A percentile compares a stretch with the other conserved stretches of the same genome.
phyloP scores from a whole-genome alignment of 2,888 invertebrate genomes.

The Idaea biselata region DNA sequence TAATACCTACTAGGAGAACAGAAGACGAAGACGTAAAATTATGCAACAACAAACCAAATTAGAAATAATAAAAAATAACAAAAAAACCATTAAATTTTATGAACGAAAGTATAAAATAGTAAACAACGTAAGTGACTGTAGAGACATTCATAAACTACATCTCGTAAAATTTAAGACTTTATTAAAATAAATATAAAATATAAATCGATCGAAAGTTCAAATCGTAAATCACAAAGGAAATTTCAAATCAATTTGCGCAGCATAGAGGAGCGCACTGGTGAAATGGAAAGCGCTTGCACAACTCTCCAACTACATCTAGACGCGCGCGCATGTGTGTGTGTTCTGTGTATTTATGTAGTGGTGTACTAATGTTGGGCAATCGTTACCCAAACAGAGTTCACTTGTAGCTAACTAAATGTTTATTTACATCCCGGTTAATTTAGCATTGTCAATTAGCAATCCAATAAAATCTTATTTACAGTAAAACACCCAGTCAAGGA shows the following conservation, averaged over 20 bases:
- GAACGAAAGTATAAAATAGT: no score
- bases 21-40: no score
- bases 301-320: constrained; percentile 29
- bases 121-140: no score
- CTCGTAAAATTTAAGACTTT: no score
- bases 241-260: constrained; percentile 13
- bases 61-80: no score
- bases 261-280: constrained; percentile 40
- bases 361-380: constrained; percentile 38
- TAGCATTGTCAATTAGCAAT: background rate
- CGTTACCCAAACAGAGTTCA: constrained; percentile 27
- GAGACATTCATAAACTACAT: no score
- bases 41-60: no score
- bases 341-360: constrained; percentile 27
- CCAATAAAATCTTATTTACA: background rate
- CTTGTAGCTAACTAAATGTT: no score
- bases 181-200: background rate
- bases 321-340: constrained; percentile 24
- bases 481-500: background rate
- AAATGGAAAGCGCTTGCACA: constrained; percentile 79
- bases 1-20: no score
- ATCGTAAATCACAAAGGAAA: background rate
- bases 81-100: no score
- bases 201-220: background rate
- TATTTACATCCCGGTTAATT: background rate